These are phyloP conservation scores for Eretmochelys imbricata DNA, from an alignment of 2,113 vertebrate genomes.

Conservation along the genomic window DNA sequence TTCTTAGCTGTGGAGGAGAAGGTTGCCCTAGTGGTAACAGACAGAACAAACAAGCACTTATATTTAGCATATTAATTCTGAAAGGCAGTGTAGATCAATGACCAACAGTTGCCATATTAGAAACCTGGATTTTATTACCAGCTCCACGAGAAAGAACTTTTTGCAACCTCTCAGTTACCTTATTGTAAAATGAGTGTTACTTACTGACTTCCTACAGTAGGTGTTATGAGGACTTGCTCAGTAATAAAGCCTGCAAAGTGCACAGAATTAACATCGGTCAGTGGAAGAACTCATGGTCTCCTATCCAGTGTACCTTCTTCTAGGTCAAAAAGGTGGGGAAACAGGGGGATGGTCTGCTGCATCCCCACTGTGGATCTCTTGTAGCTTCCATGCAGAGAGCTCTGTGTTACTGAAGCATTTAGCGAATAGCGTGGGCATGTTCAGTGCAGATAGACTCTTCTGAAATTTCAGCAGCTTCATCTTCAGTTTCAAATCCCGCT, in stretches of 20 bases:
- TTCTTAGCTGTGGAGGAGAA: neutral
- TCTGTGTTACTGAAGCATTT: neutral
- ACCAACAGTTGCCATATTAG: too few species aligned
- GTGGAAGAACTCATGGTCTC: accelerated
- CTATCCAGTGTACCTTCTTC: neutral
- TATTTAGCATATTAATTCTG: neutral
- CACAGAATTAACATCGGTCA: neutral
- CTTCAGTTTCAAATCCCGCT: neutral
- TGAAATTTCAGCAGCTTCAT: accelerated
- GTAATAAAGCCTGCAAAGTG: neutral
- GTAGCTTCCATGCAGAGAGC: neutral
- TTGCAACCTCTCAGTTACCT: neutral
- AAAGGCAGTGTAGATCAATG: too few species aligned
- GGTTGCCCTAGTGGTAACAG: accelerated
- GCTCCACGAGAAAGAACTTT: neutral
- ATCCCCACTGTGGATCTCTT: neutral
- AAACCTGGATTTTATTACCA: too few species aligned
- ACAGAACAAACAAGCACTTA: neutral
- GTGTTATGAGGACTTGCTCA: neutral
- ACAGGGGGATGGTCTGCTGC: neutral
- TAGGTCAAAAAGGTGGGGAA: neutral
- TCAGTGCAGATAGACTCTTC: neutral
- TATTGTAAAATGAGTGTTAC: neutral
- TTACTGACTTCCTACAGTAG: too few species aligned
- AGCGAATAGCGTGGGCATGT: neutral